Percentiles rank a stretch among this genome's conserved stretches.
These are phyloP conservation scores for Gorsachius magnificus DNA, from an alignment of 2,797 vertebrate genomes.

Conservation along the genomic window DNA sequence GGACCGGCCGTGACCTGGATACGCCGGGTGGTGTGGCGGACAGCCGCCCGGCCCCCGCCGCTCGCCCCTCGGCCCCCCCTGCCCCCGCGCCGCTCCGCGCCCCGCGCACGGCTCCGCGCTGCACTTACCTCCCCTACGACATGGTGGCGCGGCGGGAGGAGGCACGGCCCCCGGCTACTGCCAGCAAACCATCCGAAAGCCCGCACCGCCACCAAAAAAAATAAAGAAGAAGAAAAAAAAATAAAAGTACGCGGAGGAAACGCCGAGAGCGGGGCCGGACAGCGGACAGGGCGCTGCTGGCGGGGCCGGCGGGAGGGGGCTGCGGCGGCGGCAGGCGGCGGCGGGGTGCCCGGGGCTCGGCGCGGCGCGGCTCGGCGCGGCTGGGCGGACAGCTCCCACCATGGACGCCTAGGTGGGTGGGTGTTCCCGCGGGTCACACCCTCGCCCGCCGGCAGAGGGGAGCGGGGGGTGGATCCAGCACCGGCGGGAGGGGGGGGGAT, in stretches of 20 bases:
- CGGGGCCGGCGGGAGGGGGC: neutral
- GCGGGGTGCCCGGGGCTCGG: neutral
- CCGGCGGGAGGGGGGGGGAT: neutral
- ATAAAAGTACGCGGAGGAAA: neutral
- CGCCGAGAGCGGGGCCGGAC: neutral
- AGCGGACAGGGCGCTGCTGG: neutral
- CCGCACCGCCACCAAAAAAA: neutral
- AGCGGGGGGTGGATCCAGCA: neutral
- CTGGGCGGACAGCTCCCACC: constrained; percentile 36
- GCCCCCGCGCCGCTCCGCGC: neutral
- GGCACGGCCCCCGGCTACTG: constrained; percentile 57
- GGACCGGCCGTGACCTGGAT: constrained; percentile 63
- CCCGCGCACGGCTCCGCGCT: constrained; percentile 24
- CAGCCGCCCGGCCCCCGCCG: neutral
- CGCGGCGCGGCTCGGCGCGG: neutral
- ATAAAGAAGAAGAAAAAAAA: neutral
- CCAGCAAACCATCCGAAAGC: constrained; percentile 41
- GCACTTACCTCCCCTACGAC: constrained; percentile 80
- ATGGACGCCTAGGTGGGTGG: constrained; percentile 41
- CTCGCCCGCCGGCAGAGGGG: constrained; percentile 57
- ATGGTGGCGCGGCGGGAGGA: constrained; percentile 69
- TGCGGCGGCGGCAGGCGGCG: neutral
- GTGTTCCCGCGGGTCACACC: constrained; percentile 40
- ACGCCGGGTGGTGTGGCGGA: neutral
- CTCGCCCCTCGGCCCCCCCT: neutral